A percentile compares a stretch with the other conserved stretches of the same genome.
phyloP scores from a whole-genome alignment of 2,797 vertebrate species.

The Enteromius fasciolatus region DNA sequence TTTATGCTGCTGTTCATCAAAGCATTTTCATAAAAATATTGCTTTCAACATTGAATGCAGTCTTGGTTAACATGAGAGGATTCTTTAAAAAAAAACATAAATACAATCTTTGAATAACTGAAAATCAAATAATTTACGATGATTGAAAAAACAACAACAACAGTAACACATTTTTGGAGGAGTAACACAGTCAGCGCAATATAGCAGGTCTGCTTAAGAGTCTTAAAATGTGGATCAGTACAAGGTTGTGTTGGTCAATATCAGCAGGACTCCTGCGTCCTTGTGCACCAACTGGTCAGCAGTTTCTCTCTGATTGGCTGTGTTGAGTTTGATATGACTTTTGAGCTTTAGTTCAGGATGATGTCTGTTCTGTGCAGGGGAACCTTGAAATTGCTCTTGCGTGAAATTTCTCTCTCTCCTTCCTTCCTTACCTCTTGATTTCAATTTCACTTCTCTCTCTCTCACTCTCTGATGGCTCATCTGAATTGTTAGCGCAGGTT shows the following conservation, averaged over 20 bases:
- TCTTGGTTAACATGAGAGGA: background rate
- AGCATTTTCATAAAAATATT: too few species aligned
- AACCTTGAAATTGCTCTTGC: constrained; percentile 50
- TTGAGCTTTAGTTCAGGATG: constrained; percentile 26
- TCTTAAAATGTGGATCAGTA: constrained; percentile 13
- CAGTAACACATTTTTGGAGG: background rate
- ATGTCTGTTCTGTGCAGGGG: constrained; percentile 41
- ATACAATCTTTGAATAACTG: background rate
- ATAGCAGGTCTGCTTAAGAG: background rate
- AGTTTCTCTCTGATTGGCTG: constrained; percentile 11
- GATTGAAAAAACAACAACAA: background rate
- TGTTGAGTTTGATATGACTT: constrained; percentile 25
- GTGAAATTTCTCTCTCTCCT: constrained; percentile 56
- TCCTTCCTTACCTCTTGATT: constrained; percentile 12
- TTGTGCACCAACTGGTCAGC: constrained; percentile 11
- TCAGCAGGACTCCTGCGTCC: constrained; percentile 3
- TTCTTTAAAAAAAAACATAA: background rate
- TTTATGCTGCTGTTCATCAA: background rate
- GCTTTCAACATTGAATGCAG: background rate
- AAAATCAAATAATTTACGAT: background rate
- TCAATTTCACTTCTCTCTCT: constrained; percentile 28
- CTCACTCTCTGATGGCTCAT: constrained; percentile 12
- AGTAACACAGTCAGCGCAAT: background rate
- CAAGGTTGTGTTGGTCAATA: constrained; percentile 19
- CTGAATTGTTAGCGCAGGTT: constrained; percentile 14